Conservation (phyloP, 2,113 vertebrate species). For the Zosterops lateralis region DNA sequence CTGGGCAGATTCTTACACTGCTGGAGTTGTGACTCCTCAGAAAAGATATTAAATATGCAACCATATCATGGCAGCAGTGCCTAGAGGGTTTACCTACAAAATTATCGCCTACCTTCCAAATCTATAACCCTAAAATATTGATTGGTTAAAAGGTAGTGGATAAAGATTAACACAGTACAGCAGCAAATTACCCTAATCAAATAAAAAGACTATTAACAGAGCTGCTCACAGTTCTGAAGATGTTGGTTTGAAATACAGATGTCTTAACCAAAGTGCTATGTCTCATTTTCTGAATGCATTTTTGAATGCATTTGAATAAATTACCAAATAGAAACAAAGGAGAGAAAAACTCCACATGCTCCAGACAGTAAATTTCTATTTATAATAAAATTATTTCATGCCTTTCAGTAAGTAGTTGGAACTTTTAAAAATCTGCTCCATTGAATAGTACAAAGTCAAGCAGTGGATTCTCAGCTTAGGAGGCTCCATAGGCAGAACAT, state of each 20-base stretch:
- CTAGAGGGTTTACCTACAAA: conserved; percentile 58
- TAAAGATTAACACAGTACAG: conserved; percentile 59
- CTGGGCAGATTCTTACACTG: neutral
- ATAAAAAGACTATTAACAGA: conserved; percentile 65
- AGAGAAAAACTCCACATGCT: conserved; percentile 44
- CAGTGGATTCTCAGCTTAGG: neutral
- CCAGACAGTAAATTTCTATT: conserved; percentile 69
- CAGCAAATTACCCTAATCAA: conserved; percentile 69
- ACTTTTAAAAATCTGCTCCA: neutral
- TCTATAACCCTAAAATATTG: conserved; percentile 71
- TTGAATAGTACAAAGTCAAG: neutral
- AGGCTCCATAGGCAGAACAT: neutral
- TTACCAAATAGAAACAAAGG: conserved; percentile 70
- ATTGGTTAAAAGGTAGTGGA: conserved; percentile 69
- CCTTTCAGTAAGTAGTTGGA: conserved; percentile 32
- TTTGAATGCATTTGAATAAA: conserved; percentile 74
- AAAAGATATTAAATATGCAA: conserved; percentile 48
- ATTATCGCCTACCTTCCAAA: conserved; percentile 63
- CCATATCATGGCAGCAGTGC: conserved; percentile 39
- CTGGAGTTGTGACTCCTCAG: conserved; percentile 36
- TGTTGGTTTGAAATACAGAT: conserved; percentile 74
- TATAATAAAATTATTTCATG: conserved; percentile 67
- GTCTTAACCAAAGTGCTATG: conserved; percentile 72
- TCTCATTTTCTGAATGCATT: conserved; percentile 74
- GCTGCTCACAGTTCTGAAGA: conserved; percentile 51